These are phyloP conservation scores for Rhyzopertha dominica DNA, from an alignment of 1,140 invertebrate species.

Conservation along the genomic window DNA sequence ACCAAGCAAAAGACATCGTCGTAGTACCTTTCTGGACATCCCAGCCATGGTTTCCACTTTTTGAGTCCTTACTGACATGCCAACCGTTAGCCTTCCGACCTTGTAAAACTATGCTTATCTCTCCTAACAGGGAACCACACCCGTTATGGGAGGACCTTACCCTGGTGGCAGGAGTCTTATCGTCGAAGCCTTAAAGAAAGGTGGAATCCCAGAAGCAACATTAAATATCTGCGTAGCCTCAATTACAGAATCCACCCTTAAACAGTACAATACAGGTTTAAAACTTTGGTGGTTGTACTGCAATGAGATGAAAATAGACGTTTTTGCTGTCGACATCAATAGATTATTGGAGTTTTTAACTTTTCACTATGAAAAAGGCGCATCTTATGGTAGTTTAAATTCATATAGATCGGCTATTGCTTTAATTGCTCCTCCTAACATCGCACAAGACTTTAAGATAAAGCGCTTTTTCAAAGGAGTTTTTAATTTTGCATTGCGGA, in stretches of 20 bases:
- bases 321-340: neutral
- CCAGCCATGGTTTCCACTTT: conserved; percentile 34
- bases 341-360: neutral
- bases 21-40: conserved; percentile 37
- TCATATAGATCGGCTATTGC: neutral
- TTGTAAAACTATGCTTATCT: conserved; percentile 4
- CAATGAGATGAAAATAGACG: neutral
- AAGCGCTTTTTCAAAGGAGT: conserved; percentile 1
- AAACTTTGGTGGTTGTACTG: too few species aligned
- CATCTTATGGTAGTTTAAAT: neutral
- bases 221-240: conserved; percentile 26
- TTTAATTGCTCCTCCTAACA: neutral
- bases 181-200: conserved; percentile 19
- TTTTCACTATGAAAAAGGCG: neutral
- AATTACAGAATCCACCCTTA: conserved; percentile 25
- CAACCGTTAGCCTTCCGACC: too few species aligned
- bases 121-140: conserved; percentile 3
- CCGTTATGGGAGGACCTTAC: conserved; percentile 12
- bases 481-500: neutral
- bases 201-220: conserved; percentile 17
- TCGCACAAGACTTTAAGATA: neutral
- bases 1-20: conserved; percentile 26
- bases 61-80: conserved; percentile 5
- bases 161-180: conserved; percentile 28
- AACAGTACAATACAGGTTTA: conserved; percentile 31